Conservation (phyloP, 2,113 vertebrate species). For the Anolis sagrei region DNA sequence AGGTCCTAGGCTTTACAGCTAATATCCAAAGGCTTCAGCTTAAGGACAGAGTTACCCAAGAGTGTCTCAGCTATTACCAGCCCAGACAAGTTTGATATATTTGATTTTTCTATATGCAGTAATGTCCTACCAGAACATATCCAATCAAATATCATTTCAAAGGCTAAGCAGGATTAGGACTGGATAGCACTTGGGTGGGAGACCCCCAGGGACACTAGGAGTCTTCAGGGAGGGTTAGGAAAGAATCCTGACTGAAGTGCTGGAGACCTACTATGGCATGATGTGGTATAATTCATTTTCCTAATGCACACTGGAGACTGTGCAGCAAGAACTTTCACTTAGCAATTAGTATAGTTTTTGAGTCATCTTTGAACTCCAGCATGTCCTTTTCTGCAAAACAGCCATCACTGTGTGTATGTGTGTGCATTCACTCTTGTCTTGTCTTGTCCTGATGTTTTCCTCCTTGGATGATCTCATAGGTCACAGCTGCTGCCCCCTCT, state of each 20-base stretch:
- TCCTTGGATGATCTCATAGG: constrained; percentile 2
- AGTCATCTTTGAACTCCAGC: constrained; percentile 37
- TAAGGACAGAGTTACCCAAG: background rate
- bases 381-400: constrained; percentile 14
- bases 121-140: too few species aligned
- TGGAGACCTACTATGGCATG: too few species aligned
- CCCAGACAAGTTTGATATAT: background rate
- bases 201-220: too few species aligned
- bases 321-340: background rate
- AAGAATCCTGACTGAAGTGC: too few species aligned
- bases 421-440: too few species aligned
- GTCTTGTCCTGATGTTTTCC: constrained; percentile 40
- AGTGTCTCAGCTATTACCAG: background rate
- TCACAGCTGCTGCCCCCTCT: constrained; percentile 21
- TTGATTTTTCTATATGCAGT: background rate
- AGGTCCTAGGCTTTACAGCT: too few species aligned
- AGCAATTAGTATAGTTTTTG: constrained; percentile 24
- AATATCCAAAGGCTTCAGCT: background rate
- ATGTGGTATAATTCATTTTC: too few species aligned
- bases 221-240: too few species aligned
- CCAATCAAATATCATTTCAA: too few species aligned
- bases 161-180: too few species aligned
- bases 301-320: background rate
- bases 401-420: background rate
- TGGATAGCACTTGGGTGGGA: too few species aligned